These are phyloP conservation scores for Oasisia sp. DNA, from an alignment of 2,888 invertebrate species.

Conservation along the genomic window DNA sequence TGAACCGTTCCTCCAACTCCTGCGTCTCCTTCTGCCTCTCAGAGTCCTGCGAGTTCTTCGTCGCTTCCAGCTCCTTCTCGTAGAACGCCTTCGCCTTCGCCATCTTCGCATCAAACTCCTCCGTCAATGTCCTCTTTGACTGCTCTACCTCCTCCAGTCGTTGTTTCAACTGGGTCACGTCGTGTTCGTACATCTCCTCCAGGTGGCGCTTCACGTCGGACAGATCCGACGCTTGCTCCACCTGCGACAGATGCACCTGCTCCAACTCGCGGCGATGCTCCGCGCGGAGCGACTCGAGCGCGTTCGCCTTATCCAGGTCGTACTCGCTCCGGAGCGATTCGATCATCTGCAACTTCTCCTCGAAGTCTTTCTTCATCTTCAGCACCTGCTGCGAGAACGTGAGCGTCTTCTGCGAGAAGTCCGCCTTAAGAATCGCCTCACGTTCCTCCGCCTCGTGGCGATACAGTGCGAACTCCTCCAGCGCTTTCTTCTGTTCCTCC, in stretches of 20 bases:
- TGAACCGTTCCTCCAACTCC: conserved; percentile 51
- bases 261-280: conserved; percentile 55
- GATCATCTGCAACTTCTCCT: conserved; percentile 55
- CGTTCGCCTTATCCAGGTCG: conserved; percentile 52
- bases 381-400: conserved; percentile 58
- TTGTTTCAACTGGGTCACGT: conserved; percentile 50
- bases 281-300: conserved; percentile 50
- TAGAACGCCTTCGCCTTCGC: conserved; percentile 61
- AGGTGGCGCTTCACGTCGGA: conserved; percentile 50
- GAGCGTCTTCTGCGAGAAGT: conserved; percentile 55
- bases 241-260: conserved; percentile 47
- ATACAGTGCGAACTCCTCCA: conserved; percentile 51
- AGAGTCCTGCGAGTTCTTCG: conserved; percentile 48
- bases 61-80: conserved; percentile 61
- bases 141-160: conserved; percentile 44
- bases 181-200: conserved; percentile 51
- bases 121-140: conserved; percentile 50
- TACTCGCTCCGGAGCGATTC: conserved; percentile 49
- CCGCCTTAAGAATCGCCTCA: conserved; percentile 52
- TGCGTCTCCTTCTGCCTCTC: conserved; percentile 47
- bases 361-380: conserved; percentile 57
- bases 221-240: conserved; percentile 51
- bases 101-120: conserved; percentile 60
- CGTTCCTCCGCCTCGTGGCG: conserved; percentile 49
- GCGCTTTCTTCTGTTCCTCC: conserved; percentile 47